Conservation (phyloP, 2,888 invertebrate species). For the Sympetrum striolatum region DNA sequence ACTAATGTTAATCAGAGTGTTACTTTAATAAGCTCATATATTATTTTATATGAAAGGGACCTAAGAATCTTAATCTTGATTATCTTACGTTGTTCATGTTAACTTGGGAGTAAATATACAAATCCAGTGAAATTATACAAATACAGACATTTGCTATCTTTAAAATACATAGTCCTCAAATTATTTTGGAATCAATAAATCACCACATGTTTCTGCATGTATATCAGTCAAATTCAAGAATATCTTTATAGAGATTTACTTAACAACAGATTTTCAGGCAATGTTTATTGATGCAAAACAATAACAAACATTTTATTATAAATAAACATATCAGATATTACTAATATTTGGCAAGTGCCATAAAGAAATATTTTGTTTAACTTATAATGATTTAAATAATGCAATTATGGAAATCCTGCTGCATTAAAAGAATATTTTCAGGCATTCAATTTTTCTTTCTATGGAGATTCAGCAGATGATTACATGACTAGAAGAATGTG, state of each 20-base stretch:
- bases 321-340: background rate
- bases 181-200: too few relatives aligned
- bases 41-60: too few relatives aligned
- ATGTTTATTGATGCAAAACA: slow-evolving; percentile 32
- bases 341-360: background rate
- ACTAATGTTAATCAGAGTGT: too few relatives aligned
- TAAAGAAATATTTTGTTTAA: background rate
- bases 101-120: too few relatives aligned
- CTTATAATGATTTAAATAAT: background rate
- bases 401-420: background rate
- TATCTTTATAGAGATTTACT: background rate
- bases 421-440: background rate
- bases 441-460: background rate
- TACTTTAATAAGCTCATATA: too few relatives aligned
- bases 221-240: too few relatives aligned
- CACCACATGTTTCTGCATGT: too few relatives aligned
- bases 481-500: slow-evolving; percentile 16
- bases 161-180: too few relatives aligned
- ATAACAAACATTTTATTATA: background rate
- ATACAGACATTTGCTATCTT: too few relatives aligned
- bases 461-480: background rate
- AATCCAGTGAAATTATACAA: too few relatives aligned
- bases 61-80: too few relatives aligned
- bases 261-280: background rate
- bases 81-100: too few relatives aligned